Percentiles rank a stretch among this genome's conserved stretches.
Conservation (phyloP, 2,113 vertebrate species). For the Tragelaphus buxtoni region DNA sequence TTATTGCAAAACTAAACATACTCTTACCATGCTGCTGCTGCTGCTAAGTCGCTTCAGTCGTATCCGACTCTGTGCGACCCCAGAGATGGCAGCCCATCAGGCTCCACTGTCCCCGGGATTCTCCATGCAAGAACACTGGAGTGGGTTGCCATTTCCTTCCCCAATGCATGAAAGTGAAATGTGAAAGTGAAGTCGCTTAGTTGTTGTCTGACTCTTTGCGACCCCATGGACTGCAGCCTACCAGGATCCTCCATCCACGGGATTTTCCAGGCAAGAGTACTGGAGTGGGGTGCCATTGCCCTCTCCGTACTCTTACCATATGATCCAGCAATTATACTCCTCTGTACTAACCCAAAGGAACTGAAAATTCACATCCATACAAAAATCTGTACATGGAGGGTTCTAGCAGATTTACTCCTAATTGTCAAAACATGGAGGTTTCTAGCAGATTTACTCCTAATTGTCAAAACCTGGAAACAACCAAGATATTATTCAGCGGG, state of each 20-base stretch:
- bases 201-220: fast-evolving
- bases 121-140: too few relatives aligned
- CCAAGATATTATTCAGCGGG: not conserved
- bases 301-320: not conserved
- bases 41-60: too few relatives aligned
- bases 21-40: not conserved
- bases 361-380: not conserved
- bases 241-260: too few relatives aligned
- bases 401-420: not conserved
- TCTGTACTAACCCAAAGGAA: not conserved
- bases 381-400: not conserved
- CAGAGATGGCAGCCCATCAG: too few relatives aligned
- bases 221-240: too few relatives aligned
- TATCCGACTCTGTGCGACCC: too few relatives aligned
- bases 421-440: not conserved
- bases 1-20: not conserved
- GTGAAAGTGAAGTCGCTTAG: too few relatives aligned
- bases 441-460: not conserved
- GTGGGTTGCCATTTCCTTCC: too few relatives aligned
- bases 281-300: too few relatives aligned
- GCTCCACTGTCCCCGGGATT: too few relatives aligned
- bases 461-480: not conserved
- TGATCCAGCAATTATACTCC: not conserved
- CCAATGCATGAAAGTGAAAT: too few relatives aligned
- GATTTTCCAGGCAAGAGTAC: too few relatives aligned